Percentiles rank a stretch among this genome's conserved stretches.
Conservation (phyloP, 2,113 vertebrate species). For the Chaenogobius annularis region DNA sequence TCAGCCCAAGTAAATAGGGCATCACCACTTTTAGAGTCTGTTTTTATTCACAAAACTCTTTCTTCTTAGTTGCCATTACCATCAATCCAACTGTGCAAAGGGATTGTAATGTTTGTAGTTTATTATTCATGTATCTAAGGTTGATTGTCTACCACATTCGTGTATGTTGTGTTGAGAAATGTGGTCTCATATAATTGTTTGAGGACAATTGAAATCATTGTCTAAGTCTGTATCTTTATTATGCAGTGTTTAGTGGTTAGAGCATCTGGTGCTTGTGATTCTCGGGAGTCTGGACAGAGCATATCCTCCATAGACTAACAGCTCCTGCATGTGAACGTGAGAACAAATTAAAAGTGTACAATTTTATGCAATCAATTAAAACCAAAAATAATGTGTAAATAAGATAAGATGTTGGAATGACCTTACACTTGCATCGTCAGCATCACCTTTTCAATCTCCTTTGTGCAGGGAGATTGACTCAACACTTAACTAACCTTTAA, state of each 20-base stretch:
- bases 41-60: not conserved
- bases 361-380: not conserved
- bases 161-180: not conserved
- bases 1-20: conserved; percentile 17
- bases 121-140: not conserved
- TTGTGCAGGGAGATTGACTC: not conserved
- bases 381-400: not conserved
- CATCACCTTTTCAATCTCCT: not conserved
- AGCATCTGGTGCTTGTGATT: not conserved
- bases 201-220: not conserved
- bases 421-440: not conserved
- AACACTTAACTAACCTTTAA: conserved; percentile 11
- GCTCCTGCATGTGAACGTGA: not conserved
- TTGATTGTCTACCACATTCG: not conserved
- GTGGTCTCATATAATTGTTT: not conserved
- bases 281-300: not conserved
- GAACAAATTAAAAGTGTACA: not conserved
- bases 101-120: not conserved
- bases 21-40: conserved; percentile 4
- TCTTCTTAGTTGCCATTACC: not conserved
- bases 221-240: not conserved
- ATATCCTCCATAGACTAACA: not conserved
- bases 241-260: not conserved
- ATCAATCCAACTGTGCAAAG: not conserved
- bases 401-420: not conserved